Percentiles rank a stretch among this genome's conserved stretches.
These are phyloP conservation scores for Eurosta solidaginis DNA, from an alignment of 1,140 invertebrate genomes.

Conservation along the genomic window DNA sequence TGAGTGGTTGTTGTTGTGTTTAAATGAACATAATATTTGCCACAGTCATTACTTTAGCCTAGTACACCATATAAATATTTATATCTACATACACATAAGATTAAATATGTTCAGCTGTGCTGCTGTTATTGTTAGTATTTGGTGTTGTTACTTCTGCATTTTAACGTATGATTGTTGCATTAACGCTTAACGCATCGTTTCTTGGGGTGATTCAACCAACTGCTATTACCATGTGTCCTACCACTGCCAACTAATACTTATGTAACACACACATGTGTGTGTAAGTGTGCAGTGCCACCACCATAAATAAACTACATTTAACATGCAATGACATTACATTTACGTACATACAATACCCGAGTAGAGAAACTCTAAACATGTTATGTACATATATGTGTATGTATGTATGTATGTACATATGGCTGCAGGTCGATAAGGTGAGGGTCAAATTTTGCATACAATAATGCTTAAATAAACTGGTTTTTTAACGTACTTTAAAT, in stretches of 20 bases:
- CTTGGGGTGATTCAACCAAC: background rate
- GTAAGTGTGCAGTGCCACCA: too few relatives aligned
- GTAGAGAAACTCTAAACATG: too few relatives aligned
- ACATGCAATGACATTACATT: background rate
- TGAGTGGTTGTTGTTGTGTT: background rate
- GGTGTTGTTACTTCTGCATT: background rate
- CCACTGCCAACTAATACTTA: too few relatives aligned
- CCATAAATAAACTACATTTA: background rate
- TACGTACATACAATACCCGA: background rate
- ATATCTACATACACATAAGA: too few relatives aligned
- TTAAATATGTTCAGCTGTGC: too few relatives aligned
- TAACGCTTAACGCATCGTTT: conserved; percentile 2
- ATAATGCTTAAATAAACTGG: conserved; percentile 5
- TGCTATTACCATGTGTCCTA: background rate
- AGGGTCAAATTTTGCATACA: background rate
- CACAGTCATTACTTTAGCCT: background rate
- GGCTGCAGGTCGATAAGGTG: background rate
- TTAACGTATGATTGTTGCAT: background rate
- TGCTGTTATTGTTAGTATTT: background rate
- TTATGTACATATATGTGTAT: too few relatives aligned
- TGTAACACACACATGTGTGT: too few relatives aligned
- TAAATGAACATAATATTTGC: conserved; percentile 7
- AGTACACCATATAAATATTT: too few relatives aligned
- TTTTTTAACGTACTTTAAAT: background rate
- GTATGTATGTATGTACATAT: background rate